Conservation (phyloP, 2,888 invertebrate genomes). For the Ochropleura leucogaster region DNA sequence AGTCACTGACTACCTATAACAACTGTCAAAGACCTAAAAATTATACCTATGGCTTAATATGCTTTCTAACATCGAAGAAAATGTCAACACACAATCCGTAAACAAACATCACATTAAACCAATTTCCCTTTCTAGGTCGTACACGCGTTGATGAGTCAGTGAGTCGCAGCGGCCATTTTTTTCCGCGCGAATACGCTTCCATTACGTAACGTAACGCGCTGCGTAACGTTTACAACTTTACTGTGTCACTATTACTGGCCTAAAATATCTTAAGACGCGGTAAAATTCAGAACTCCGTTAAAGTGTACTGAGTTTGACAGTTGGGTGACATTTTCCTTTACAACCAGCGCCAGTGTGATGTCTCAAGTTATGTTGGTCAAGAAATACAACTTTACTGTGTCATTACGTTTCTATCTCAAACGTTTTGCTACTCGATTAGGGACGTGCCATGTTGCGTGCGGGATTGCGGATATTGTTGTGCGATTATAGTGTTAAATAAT, state of each 20-base stretch:
- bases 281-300: not conserved
- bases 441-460: constrained; percentile 44
- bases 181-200: constrained; percentile 35
- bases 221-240: constrained; percentile 53
- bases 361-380: not conserved
- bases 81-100: constrained; percentile 10
- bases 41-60: no score
- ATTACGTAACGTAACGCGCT: constrained; percentile 52
- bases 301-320: constrained; percentile 2
- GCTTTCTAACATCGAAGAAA: not conserved
- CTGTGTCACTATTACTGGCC: constrained; percentile 11
- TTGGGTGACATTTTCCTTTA: not conserved
- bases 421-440: constrained; percentile 54
- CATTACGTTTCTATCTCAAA: constrained; percentile 41
- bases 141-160: constrained; percentile 54
- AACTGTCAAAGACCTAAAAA: no score
- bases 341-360: not conserved
- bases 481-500: constrained; percentile 7
- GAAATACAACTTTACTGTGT: constrained; percentile 40
- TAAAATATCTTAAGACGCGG: not conserved
- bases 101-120: constrained; percentile 20
- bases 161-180: constrained; percentile 41
- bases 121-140: constrained; percentile 46
- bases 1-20: no score
- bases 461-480: constrained; percentile 37